A percentile compares a stretch with the other conserved stretches of the same genome.
phyloP scores from a whole-genome alignment of 53 echinoderm and acorn worm species.

The Stichopus horrens region DNA sequence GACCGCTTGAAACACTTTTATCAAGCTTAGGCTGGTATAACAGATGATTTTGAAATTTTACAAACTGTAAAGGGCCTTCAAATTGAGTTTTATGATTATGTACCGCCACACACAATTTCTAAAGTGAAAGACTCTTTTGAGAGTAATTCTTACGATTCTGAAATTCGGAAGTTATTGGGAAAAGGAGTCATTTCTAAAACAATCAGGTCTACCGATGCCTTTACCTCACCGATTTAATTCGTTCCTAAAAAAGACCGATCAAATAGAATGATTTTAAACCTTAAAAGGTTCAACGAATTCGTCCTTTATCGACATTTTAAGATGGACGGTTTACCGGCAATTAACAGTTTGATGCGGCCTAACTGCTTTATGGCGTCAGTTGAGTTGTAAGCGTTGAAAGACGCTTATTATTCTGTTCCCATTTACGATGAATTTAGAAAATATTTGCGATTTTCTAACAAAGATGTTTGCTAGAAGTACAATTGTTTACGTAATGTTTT shows the following conservation, averaged over 20 bases:
- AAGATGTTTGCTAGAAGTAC: conserved; percentile 30
- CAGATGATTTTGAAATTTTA: conserved; percentile 45
- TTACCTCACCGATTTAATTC: conserved; percentile 56
- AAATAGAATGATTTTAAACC: conserved; percentile 58
- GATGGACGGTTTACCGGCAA: conserved; percentile 57
- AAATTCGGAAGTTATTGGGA: conserved; percentile 38
- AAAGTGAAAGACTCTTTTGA: conserved; percentile 3
- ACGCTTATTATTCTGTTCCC: conserved; percentile 68
- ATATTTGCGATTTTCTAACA: conserved; percentile 43
- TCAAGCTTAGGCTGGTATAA: conserved; percentile 36
- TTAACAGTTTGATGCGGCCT: conserved; percentile 46
- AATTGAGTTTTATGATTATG: conserved; percentile 49
- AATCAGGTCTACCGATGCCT: conserved; percentile 26
- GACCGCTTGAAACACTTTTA: conserved; percentile 47
- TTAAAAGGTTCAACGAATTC: conserved; percentile 58
- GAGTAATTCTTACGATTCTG: conserved; percentile 24
- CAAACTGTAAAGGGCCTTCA: conserved; percentile 50
- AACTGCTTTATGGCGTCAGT: conserved; percentile 61
- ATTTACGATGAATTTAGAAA: conserved; percentile 31
- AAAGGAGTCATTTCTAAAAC: conserved; percentile 45
- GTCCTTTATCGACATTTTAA: conserved; percentile 67
- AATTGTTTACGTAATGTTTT: conserved; percentile 60
- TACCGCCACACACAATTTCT: not conserved
- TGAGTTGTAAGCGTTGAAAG: conserved; percentile 54
- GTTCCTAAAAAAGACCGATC: conserved; percentile 55